phyloP scores from a whole-genome alignment of 1,140 invertebrate genomes.

The Drosophila ohnishii region DNA sequence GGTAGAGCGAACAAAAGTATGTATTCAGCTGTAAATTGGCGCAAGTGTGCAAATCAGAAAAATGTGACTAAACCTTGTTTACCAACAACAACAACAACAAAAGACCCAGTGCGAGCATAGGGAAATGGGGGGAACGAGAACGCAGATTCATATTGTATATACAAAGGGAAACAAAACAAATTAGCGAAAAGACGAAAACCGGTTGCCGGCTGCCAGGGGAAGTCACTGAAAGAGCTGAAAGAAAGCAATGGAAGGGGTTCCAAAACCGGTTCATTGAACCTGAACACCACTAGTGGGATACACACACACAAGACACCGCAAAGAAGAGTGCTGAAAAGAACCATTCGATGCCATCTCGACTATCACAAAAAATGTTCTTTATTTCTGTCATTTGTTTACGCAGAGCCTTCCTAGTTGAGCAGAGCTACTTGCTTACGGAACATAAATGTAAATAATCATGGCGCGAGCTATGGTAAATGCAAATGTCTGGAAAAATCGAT shows the following conservation, averaged over 20 bases:
- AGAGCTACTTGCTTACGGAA: slow-evolving; percentile 51
- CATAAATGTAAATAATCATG: slow-evolving; percentile 39
- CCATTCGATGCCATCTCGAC: slow-evolving; percentile 14
- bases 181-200: slow-evolving; percentile 46
- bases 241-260: slow-evolving; percentile 44
- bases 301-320: slow-evolving; percentile 19
- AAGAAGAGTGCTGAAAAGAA: slow-evolving; percentile 8
- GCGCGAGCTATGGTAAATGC: slow-evolving; percentile 55
- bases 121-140: slow-evolving; percentile 10
- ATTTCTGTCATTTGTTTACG: slow-evolving; percentile 42
- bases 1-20: slow-evolving; percentile 11
- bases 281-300: slow-evolving; percentile 23
- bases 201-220: slow-evolving; percentile 48
- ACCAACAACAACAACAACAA: slow-evolving; percentile 22
- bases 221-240: slow-evolving; percentile 57
- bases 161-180: slow-evolving; percentile 25
- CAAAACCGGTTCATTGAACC: slow-evolving; percentile 75
- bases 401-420: slow-evolving; percentile 49
- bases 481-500: slow-evolving; percentile 58
- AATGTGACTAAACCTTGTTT: slow-evolving; percentile 46
- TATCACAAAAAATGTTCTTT: slow-evolving; percentile 56
- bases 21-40: slow-evolving; percentile 41
- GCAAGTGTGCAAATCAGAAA: slow-evolving; percentile 44
- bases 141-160: neutral
- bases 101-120: neutral